Evolutionary conservation across 2,797 vertebrate genomes (phyloP).

Genomic region (Gambelia wislizenii): DNA sequence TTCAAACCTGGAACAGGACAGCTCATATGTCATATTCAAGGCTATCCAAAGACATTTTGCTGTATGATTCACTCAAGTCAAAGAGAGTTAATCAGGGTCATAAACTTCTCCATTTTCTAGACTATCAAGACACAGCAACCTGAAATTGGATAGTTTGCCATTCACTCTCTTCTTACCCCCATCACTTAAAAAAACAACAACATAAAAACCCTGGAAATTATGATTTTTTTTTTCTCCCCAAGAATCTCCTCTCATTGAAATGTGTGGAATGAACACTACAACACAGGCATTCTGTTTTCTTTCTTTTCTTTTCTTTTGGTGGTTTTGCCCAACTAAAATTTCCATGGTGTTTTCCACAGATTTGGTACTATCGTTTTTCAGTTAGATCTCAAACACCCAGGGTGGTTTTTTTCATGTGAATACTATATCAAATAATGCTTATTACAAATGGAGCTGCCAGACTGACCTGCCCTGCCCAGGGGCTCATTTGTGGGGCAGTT

Average conservation of each 20-base stretch:
- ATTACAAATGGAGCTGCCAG: too few relatives aligned
- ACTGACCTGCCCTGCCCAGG: too few relatives aligned
- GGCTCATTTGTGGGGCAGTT: too few relatives aligned
- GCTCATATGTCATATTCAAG: not conserved
- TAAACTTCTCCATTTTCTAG: not conserved
- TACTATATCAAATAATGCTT: conserved; percentile 65
- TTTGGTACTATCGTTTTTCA: conserved; percentile 29
- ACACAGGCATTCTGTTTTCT: not conserved
- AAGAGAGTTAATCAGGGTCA: too few relatives aligned
- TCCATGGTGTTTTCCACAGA: conserved; percentile 47
- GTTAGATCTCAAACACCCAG: not conserved
- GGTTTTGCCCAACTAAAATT: conserved; percentile 58
- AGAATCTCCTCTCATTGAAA: not conserved
- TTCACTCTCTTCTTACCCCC: too few relatives aligned
- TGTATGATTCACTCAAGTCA: not conserved
- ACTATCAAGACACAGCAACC: too few relatives aligned
- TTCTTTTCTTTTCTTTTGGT: too few relatives aligned
- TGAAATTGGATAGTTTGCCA: not conserved
- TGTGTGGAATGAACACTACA: not conserved
- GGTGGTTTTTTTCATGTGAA: conserved; percentile 26
- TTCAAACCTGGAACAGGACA: not conserved
- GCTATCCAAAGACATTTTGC: too few relatives aligned
- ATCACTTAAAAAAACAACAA: not conserved
- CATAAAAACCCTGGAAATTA: not conserved
- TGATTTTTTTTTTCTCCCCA: not conserved